Base-by-base conservation (phyloP, 2,797 vertebrate species). In the Sebastes ruberrimus region DNA sequence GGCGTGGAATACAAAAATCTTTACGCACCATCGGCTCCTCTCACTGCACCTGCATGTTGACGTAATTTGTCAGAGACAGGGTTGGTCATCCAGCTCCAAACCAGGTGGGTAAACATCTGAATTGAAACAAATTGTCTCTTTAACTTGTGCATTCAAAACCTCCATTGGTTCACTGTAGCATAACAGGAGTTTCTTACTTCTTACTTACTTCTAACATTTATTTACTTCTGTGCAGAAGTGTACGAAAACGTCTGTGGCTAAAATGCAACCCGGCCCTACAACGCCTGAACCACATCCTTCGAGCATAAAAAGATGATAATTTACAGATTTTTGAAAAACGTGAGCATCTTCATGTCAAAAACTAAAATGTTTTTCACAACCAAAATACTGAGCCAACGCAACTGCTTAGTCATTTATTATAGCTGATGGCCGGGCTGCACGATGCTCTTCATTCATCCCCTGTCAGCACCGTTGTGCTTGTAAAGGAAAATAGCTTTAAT, bases 401-500 rank as follows among this genome's bases (percentile, higher is more conserved):
- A 64, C 25, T 13, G 62, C 73, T 73, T 7, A n/a, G 30, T 62
- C 56, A 67, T 85, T 80, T 80, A 28, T 76, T 76, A 61, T 10
- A 67, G 53, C 56, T 63, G 74, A 71, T 8, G 14, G 70, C 14
- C 8, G 66, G 14, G 67, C 52, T 46, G 57, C 25, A 67, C 49
- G 65, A 75, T 75, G 74, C 63, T 85, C 74, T 71, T 81, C 76
- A 77, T 84, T 85, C 63, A 81, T 30, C 53, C 70, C 25, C 76
- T 82, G 75, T 83, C 85, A 88, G 60, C 42, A 2, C 20, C n/a
- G 27, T 46, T 46, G 42, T 18, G 71, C 80, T 63, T 85, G 86
- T 88, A 38, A 88, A 72, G 80, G 38, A 79, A 89, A 91, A 83
- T 70, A 71, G 74, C 81, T 92, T 91, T 88, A 90, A 92, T 93